Evolutionary conservation across 2,113 vertebrate genomes (phyloP).

Genomic region (Equus przewalskii): DNA sequence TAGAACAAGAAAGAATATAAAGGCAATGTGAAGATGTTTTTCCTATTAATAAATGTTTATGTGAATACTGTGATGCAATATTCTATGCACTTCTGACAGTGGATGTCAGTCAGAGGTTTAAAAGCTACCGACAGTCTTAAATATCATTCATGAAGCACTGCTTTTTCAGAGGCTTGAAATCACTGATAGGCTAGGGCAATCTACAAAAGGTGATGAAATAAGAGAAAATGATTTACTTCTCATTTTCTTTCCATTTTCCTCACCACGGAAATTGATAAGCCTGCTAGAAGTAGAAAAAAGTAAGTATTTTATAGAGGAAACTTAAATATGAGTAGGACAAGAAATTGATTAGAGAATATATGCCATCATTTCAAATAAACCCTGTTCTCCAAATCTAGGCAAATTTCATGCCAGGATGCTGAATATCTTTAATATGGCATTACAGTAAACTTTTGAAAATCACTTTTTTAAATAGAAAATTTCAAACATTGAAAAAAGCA

Average conservation of each 20-base stretch:
- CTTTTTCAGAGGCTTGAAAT: not conserved
- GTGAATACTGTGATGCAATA: not conserved
- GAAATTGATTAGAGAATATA: not conserved
- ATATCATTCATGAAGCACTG: not conserved
- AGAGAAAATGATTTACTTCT: not conserved
- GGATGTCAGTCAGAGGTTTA: not conserved
- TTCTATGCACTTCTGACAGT: accelerated
- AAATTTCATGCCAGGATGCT: not conserved
- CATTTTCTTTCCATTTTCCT: conserved; percentile 3
- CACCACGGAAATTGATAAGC: not conserved
- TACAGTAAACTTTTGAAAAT: not conserved
- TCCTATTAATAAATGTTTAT: not conserved
- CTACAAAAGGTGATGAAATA: not conserved
- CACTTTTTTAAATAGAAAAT: not conserved
- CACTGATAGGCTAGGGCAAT: not conserved
- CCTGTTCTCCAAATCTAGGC: not conserved
- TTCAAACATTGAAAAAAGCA: not conserved
- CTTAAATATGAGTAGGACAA: not conserved
- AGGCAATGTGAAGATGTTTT: not conserved
- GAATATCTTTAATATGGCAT: not conserved
- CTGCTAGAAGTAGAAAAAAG: not conserved
- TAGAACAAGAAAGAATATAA: not conserved
- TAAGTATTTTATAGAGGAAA: not conserved
- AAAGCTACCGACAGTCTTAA: not conserved
- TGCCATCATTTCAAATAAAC: not conserved